Conservation (phyloP, 1,140 invertebrate genomes). For the Ceratina japonica region DNA sequence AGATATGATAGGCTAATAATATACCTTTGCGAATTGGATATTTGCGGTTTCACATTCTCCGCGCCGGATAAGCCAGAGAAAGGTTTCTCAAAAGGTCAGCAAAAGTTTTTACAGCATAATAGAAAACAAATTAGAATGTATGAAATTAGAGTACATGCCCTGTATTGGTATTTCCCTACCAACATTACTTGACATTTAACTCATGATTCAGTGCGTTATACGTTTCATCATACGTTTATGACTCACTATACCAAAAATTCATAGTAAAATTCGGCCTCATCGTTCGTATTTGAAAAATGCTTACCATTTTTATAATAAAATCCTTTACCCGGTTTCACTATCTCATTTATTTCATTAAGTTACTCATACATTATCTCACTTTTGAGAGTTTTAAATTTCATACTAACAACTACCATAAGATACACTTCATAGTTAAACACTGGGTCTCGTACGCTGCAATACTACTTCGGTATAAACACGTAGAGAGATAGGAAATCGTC, state of each 20-base stretch:
- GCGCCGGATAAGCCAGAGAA: slow-evolving; percentile 2
- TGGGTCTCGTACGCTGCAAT: too few species aligned
- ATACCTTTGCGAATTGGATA: slow-evolving; percentile 13
- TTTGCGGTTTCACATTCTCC: slow-evolving; percentile 6
- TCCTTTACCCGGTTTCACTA: too few species aligned
- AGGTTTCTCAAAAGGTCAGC: slow-evolving; percentile 7
- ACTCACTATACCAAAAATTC: too few species aligned
- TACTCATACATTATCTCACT: background rate
- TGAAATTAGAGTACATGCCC: background rate
- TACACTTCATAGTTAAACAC: background rate
- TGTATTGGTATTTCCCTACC: slow-evolving; percentile 4
- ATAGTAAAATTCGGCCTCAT: too few species aligned
- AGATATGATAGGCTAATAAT: slow-evolving; percentile 40
- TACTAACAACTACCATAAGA: background rate
- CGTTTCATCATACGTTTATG: too few species aligned
- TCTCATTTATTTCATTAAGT: too few species aligned
- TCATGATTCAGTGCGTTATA: too few species aligned
- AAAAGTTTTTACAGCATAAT: background rate
- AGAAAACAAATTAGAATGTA: background rate
- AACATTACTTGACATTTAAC: too few species aligned
- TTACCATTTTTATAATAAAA: too few species aligned
- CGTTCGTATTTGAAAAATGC: too few species aligned
- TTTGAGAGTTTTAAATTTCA: too few species aligned
- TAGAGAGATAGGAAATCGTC: background rate
- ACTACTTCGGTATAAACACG: background rate